These are phyloP conservation scores for Seriola rivoliana DNA, from an alignment of 2,113 vertebrate species.

Conservation along the genomic window DNA sequence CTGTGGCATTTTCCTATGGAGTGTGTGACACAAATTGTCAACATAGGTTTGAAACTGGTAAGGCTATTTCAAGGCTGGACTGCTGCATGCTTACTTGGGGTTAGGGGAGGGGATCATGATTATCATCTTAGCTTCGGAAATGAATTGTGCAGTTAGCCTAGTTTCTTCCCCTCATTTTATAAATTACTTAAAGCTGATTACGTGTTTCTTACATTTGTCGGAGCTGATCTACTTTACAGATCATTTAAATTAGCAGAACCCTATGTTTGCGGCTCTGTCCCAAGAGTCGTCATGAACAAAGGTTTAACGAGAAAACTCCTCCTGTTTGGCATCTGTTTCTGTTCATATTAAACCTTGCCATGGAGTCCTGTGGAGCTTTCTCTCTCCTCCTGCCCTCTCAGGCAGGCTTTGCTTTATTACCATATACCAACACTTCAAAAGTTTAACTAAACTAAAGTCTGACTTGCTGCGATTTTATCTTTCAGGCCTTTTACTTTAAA, in stretches of 20 bases:
- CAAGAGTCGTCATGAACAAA: neutral
- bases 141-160: neutral
- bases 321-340: slow-evolving; percentile 46
- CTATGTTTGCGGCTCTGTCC: neutral
- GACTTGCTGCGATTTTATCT: slow-evolving; percentile 18
- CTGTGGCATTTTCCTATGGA: slow-evolving; percentile 58
- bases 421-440: neutral
- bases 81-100: neutral
- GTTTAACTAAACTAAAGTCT: neutral
- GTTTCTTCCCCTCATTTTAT: neutral
- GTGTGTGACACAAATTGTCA: slow-evolving; percentile 52
- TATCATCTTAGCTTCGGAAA: slow-evolving; percentile 13
- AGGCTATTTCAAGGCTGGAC: slow-evolving; percentile 34
- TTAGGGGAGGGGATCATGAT: slow-evolving; percentile 3
- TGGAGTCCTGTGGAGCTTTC: neutral
- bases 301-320: slow-evolving; percentile 36
- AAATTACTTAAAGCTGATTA: slow-evolving; percentile 1
- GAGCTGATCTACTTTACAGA: neutral
- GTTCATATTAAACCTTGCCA: slow-evolving; percentile 35
- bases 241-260: slow-evolving; percentile 4
- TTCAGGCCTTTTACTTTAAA: neutral
- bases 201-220: neutral
- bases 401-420: neutral
- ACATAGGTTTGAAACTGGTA: slow-evolving; percentile 44
- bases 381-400: neutral